These are phyloP conservation scores for Helicoverpa assulta DNA, from an alignment of 2,888 invertebrate species.

Conservation along the genomic window DNA sequence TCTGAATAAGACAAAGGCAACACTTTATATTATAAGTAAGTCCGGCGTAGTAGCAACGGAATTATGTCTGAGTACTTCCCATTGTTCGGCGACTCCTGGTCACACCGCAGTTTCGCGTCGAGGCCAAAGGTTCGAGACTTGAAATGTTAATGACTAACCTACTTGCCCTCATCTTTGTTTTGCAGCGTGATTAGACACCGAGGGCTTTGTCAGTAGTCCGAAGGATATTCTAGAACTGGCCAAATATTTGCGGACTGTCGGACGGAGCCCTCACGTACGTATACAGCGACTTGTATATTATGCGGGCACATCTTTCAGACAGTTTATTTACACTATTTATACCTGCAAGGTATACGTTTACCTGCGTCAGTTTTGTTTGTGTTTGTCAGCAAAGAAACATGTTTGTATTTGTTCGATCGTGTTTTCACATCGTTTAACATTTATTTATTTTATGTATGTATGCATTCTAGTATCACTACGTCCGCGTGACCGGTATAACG, in stretches of 20 bases:
- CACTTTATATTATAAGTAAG: constrained; percentile 33
- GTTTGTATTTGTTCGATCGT: constrained; percentile 31
- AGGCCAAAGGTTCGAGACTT: constrained; percentile 42
- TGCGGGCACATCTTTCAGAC: constrained; percentile 41
- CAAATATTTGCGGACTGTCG: constrained; percentile 62
- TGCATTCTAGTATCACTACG: neutral
- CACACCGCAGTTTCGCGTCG: constrained; percentile 20
- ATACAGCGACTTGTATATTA: constrained; percentile 8
- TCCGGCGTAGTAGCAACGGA: constrained; percentile 22
- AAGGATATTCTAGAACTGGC: constrained; percentile 47
- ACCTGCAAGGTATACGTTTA: constrained; percentile 31
- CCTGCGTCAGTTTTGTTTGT: constrained; percentile 45
- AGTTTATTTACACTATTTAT: constrained; percentile 52
- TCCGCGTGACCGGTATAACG: neutral
- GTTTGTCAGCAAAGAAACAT: constrained; percentile 32
- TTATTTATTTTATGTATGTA: constrained; percentile 21
- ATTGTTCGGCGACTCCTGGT: constrained; percentile 31
- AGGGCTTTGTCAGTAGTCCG: constrained; percentile 56
- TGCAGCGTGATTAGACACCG: constrained; percentile 61
- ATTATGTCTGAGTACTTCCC: constrained; percentile 36
- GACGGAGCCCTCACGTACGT: constrained; percentile 9
- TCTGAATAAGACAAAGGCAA: constrained; percentile 32
- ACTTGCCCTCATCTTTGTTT: constrained; percentile 46
- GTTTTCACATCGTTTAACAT: constrained; percentile 20
- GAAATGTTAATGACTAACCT: constrained; percentile 51